Evolutionary conservation across 64 coral and sea anemone species (phyloP).

Genomic region (Anthopleura sola): DNA sequence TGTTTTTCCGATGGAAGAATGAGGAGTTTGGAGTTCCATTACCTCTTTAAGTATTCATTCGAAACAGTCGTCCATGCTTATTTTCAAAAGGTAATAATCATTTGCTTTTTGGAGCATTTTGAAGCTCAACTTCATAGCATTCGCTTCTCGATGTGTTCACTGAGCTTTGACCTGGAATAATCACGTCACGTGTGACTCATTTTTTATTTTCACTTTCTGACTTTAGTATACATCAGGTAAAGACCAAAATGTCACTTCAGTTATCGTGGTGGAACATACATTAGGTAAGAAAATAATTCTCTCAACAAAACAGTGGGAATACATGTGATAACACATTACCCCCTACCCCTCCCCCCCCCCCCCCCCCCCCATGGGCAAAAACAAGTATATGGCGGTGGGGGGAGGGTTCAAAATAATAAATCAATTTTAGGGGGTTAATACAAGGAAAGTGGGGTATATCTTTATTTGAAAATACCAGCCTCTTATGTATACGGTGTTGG

Average conservation of each 20-base stretch:
- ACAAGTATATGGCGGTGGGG: too few relatives aligned
- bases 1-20: neutral
- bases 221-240: constrained; percentile 68
- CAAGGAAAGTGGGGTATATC: too few relatives aligned
- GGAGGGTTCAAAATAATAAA: too few relatives aligned
- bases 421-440: too few relatives aligned
- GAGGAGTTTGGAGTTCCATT: constrained; percentile 68
- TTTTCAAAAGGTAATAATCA: constrained; percentile 67
- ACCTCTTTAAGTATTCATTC: constrained; percentile 87
- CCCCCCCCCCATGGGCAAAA: too few relatives aligned
- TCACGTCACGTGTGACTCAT: neutral
- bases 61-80: constrained; percentile 80
- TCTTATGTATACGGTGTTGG: too few relatives aligned
- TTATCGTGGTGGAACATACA: constrained; percentile 68
- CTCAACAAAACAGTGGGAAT: too few relatives aligned
- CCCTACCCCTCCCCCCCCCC: too few relatives aligned
- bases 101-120: neutral
- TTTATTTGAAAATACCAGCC: too few relatives aligned
- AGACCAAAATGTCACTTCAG: constrained; percentile 75
- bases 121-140: neutral
- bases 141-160: neutral
- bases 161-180: neutral
- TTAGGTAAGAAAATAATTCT: constrained; percentile 35
- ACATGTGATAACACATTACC: too few relatives aligned
- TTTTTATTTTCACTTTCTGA: neutral